Base-by-base conservation (phyloP, 2,888 invertebrate genomes). In the Lasioglossum leucozonium region DNA sequence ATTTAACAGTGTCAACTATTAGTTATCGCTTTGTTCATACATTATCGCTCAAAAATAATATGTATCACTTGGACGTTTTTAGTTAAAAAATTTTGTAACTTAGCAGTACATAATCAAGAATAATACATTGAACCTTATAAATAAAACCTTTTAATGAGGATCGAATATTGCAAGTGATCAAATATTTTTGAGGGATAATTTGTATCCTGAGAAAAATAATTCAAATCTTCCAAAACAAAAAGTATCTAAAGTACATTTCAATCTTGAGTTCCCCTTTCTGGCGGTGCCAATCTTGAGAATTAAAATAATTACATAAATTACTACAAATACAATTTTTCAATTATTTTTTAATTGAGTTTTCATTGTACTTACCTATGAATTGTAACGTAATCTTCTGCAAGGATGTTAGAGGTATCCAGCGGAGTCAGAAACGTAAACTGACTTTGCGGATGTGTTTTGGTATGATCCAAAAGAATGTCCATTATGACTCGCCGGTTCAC, bases 391-490 rank as follows among this genome's bases (percentile, higher is more conserved):
- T 95, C 95, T 67, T 95, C 95, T 4, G 96, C 95, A 74, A 92
- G 92, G 86, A 96, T 95, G 79, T 96, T 94, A 80, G 97, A 96
- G 22, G 97, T 96, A 94, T 98, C 97, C 93, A 98, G 97, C 47
- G 99, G 99, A 71, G 99, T 98, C 42, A 99, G 96, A 95, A 99
- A 98, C 90, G 98, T 97, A 95, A 97, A 99, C 95, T 99, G 99
- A 4, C 97, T 96, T 81, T 96, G 95, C 11, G 96, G 95, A 94
- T 97, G 97, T 73, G 95, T 95, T 77, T 96, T 96, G 10, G 98
- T 98, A 94, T 98, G 97, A 90, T 96, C 96, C 83, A 98, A 95
- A 88, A 99, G 96, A 93, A 98, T 96, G 90, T 97, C 96, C 96
- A 98, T 97, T 91, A 98, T 97, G 85, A 97, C 96, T 89, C 97